These are phyloP conservation scores for Zootermopsis nevadensis DNA, from an alignment of 2,888 invertebrate genomes.

Conservation along the genomic window DNA sequence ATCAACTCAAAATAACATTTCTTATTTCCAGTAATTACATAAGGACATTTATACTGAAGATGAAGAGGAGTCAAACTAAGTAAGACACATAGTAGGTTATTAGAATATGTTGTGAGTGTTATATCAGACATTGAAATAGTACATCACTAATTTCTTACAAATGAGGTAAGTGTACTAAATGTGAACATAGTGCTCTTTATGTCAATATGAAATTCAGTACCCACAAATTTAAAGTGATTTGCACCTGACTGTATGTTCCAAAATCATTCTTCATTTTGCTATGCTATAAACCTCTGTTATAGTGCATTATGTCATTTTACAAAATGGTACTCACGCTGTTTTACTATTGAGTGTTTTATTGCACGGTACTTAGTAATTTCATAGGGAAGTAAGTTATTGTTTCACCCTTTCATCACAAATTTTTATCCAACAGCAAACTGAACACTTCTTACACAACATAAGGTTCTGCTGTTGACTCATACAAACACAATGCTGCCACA, in stretches of 20 bases:
- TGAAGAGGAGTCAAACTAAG: neutral
- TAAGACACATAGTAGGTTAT: slow-evolving; percentile 16
- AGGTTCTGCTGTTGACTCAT: slow-evolving; percentile 24
- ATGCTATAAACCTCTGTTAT: slow-evolving; percentile 2
- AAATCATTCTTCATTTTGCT: slow-evolving; percentile 27
- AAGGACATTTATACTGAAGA: neutral
- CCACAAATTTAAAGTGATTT: slow-evolving; percentile 33
- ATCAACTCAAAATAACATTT: neutral
- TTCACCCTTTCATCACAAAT: slow-evolving; percentile 32
- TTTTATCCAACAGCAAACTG: slow-evolving; percentile 25
- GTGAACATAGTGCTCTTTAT: slow-evolving; percentile 36
- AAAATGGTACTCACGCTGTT: slow-evolving; percentile 20
- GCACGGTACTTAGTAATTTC: slow-evolving; percentile 29
- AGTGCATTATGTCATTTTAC: neutral
- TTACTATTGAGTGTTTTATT: slow-evolving; percentile 34
- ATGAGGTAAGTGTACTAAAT: slow-evolving; percentile 31
- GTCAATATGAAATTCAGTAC: slow-evolving; percentile 26
- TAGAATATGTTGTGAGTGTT: slow-evolving; percentile 40
- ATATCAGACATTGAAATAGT: slow-evolving; percentile 24
- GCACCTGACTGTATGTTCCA: slow-evolving; percentile 18
- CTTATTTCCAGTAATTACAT: neutral
- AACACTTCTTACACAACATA: slow-evolving; percentile 26
- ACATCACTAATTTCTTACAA: slow-evolving; percentile 40
- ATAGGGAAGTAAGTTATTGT: slow-evolving; percentile 32
- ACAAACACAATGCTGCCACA: slow-evolving; percentile 24